A percentile compares a stretch with the other conserved stretches of the same genome.
phyloP scores from a whole-genome alignment of 2,888 invertebrate genomes.

The Drepana falcataria region DNA sequence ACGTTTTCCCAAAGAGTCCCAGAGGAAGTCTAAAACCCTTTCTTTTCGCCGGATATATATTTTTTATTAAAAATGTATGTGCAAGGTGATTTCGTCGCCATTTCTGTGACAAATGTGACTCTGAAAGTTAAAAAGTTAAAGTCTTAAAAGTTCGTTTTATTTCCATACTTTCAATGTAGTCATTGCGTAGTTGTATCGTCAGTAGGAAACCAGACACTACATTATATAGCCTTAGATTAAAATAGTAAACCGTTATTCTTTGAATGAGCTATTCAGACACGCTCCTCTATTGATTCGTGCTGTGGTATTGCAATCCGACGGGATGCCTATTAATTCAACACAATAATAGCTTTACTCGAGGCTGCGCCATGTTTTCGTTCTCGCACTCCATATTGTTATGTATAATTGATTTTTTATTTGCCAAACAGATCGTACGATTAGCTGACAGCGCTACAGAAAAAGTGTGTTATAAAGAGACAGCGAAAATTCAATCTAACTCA shows the following conservation, averaged over 20 bases:
- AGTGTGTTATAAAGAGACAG: slow-evolving; percentile 44
- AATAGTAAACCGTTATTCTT: slow-evolving; percentile 51
- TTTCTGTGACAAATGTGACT: no score
- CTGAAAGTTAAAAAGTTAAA: no score
- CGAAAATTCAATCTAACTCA: slow-evolving; percentile 63
- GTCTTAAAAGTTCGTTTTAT: background rate
- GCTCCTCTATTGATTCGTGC: slow-evolving; percentile 63
- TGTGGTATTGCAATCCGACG: slow-evolving; percentile 60
- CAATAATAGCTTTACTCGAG: slow-evolving; percentile 53
- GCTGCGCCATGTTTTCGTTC: slow-evolving; percentile 53
- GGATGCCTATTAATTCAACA: slow-evolving; percentile 58
- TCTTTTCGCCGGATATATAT: no score
- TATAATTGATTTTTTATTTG: slow-evolving; percentile 64
- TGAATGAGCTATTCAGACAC: slow-evolving; percentile 51
- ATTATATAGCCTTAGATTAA: slow-evolving; percentile 43
- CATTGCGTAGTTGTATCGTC: background rate
- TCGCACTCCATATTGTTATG: slow-evolving; percentile 56
- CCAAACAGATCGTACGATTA: slow-evolving; percentile 41
- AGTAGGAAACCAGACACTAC: slow-evolving; percentile 15
- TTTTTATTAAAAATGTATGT: no score
- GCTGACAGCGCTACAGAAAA: slow-evolving; percentile 39
- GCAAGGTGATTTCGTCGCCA: no score
- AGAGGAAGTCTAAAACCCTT: no score
- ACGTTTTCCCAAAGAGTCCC: no score
- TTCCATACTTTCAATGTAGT: background rate